Percentiles rank a stretch among this genome's conserved stretches.
Evolutionary conservation across 1,140 invertebrate species (phyloP).

Genomic region (Drosophila serrata): DNA sequence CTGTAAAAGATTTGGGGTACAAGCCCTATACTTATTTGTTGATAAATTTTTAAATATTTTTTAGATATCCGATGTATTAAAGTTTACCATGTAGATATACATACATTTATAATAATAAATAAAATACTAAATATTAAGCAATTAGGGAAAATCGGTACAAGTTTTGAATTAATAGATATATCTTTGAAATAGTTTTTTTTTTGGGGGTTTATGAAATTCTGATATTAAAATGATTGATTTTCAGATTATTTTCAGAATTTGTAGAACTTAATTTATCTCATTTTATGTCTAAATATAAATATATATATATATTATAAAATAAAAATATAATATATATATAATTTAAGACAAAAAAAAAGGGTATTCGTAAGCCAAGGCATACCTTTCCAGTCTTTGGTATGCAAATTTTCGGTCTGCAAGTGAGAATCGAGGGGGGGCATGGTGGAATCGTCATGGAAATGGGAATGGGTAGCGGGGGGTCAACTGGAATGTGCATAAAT

Average conservation of each 20-base stretch:
- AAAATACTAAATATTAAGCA: not conserved
- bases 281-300: no score
- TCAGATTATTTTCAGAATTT: no score
- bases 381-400: slow-evolving; percentile 41
- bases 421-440: not conserved
- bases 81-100: no score
- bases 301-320: no score
- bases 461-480: slow-evolving; percentile 12
- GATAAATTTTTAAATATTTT: not conserved
- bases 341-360: not conserved
- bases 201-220: not conserved
- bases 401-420: slow-evolving; percentile 73
- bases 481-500: slow-evolving; percentile 83
- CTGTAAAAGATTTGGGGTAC: not conserved
- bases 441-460: slow-evolving; percentile 1
- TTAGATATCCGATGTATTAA: not conserved
- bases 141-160: not conserved
- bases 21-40: not conserved
- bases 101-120: not conserved
- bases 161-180: not conserved
- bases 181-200: not conserved
- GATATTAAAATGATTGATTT: accelerated
- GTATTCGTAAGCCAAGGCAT: not conserved
- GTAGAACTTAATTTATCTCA: no score
- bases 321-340: not conserved